Evolutionary conservation across 2,113 vertebrate genomes (phyloP), one percentile per base, ranked within the genome.

Genomic region (Poeciliopsis prolifica): DNA sequence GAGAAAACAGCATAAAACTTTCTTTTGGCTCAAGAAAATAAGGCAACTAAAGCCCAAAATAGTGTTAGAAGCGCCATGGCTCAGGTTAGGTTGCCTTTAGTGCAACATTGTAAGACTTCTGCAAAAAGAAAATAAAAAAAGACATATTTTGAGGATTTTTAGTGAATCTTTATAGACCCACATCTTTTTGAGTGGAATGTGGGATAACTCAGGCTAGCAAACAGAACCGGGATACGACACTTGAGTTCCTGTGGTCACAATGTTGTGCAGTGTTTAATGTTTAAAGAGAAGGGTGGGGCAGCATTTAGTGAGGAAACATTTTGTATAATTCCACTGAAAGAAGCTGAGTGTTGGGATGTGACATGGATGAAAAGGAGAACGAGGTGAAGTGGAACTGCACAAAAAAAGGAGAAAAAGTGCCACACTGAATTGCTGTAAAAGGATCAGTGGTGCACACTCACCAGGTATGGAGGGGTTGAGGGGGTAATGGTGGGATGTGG

Each of bases 231-330:
- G 89, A 91, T 86, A 90, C 68, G 74, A 85, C 85, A 84, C 91
- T 91, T 84, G 92, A 89, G 82, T 90, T 88, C 84, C 84, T 89
- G 88, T 85, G 88, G 87, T 89, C 75, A 79, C 72, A 48, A 76
- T 86, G 84, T 87, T 89, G 87, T 89, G 86, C 86, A 88, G 74
- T 80, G 87, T 92, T 93, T 92, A 91, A 94, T 92, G 92, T 93
- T 93, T 94, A 92, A 94, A 94, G 90, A 90, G 90, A 86, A 91
- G 93, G 94, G 93, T 94, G 93, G 92, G 91, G 93, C 84, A 90
- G 91, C 79, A 84, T 92, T 93, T 84, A 90, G 91, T 90, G 92
- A 90, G 89, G 92, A 91, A 92, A 91, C 85, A 89, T 93, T 94
- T 93, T 93, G 92, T 91, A 93, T 90, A 88, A 91, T 88, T 88